Evolutionary conservation across 2,113 vertebrate species (phyloP).

Genomic region (Passer montanus): DNA sequence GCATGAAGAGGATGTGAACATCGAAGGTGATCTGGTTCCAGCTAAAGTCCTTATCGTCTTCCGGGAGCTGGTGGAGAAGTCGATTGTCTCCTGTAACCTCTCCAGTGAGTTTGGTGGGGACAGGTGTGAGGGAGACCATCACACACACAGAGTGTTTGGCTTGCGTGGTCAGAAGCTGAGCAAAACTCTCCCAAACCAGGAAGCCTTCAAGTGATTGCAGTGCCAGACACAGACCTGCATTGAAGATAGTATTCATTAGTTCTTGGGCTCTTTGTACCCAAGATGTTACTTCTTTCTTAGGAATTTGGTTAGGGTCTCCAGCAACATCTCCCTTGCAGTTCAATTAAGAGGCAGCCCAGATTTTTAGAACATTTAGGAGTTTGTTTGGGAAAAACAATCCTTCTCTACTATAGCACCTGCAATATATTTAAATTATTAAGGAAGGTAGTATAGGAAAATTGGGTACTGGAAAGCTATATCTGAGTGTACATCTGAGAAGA

Average conservation of each 20-base stretch:
- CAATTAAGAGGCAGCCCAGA: background rate
- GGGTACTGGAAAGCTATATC: background rate
- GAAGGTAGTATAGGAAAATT: background rate
- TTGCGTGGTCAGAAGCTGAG: background rate
- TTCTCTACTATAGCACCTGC: background rate
- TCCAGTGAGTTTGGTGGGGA: conserved; percentile 69
- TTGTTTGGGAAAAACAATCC: background rate
- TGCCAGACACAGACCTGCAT: rapidly evolving
- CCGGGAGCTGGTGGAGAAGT: conserved; percentile 77
- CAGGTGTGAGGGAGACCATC: background rate
- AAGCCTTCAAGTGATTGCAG: background rate
- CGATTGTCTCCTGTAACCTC: conserved; percentile 72
- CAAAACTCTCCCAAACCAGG: background rate
- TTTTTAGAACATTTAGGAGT: background rate
- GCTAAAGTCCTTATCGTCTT: conserved; percentile 80
- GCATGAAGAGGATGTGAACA: conserved; percentile 77
- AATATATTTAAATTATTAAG: background rate
- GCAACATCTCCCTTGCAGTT: background rate
- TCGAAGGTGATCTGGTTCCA: conserved; percentile 81
- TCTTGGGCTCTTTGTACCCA: background rate
- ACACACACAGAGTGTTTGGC: background rate
- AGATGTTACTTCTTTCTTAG: background rate
- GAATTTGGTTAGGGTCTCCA: background rate
- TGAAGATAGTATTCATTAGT: background rate
- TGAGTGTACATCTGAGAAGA: background rate